A percentile compares a stretch with the other conserved stretches of the same genome.
Conservation (phyloP, 2,113 vertebrate species). For the Heterochromis multidens region DNA sequence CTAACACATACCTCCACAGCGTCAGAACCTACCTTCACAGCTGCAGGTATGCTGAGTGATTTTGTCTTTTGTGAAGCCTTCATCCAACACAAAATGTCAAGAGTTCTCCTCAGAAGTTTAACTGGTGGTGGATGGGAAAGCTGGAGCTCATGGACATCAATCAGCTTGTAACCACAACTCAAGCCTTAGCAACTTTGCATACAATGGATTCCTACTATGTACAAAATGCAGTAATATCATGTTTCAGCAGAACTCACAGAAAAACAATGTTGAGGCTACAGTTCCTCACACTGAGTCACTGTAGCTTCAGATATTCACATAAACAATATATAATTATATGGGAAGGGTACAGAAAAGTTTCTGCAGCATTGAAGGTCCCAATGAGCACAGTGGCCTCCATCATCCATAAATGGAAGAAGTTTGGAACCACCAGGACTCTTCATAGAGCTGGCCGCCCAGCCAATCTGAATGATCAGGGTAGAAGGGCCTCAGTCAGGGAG, state of each 20-base stretch:
- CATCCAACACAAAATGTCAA: slow-evolving; percentile 26
- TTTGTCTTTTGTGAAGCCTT: slow-evolving; percentile 36
- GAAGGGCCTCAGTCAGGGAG: too few relatives aligned
- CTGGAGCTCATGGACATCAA: background rate
- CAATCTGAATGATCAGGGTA: too few relatives aligned
- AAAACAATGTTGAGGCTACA: background rate
- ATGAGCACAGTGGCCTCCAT: too few relatives aligned
- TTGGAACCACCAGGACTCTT: too few relatives aligned
- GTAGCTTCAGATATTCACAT: background rate
- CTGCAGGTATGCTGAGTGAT: background rate
- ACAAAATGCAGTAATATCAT: background rate
- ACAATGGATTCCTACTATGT: background rate
- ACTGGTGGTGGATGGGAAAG: background rate
- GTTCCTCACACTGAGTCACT: background rate
- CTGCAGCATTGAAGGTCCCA: too few relatives aligned
- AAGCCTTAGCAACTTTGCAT: slow-evolving; percentile 50
- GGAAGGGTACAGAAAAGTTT: too few relatives aligned
- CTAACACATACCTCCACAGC: background rate
- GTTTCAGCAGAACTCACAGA: background rate
- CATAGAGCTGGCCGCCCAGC: too few relatives aligned
- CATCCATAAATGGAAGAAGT: too few relatives aligned
- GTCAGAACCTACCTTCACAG: slow-evolving; percentile 41
- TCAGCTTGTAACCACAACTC: slow-evolving; percentile 73
- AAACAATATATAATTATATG: background rate
- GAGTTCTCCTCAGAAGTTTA: background rate